These are phyloP conservation scores for Diadema setosum DNA, from an alignment of 35 echinoderm and acorn worm species.

Conservation along the genomic window DNA sequence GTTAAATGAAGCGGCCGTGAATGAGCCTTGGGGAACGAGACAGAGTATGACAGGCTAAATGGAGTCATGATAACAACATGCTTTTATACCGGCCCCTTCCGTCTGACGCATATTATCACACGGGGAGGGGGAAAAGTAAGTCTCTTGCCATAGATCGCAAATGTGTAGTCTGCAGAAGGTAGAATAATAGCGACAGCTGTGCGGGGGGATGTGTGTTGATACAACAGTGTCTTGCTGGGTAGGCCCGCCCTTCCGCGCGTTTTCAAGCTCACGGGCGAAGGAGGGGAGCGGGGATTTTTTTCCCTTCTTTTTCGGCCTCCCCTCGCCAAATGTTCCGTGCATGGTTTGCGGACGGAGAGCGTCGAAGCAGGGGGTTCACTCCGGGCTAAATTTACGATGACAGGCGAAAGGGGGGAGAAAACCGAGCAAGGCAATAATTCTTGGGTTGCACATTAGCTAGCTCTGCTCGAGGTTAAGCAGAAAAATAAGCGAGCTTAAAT, in stretches of 20 bases:
- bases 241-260: background rate
- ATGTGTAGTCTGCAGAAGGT: background rate
- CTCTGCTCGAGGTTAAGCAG: no score
- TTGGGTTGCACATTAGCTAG: background rate
- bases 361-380: background rate
- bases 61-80: background rate
- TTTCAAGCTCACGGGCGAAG: background rate
- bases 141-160: background rate
- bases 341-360: background rate
- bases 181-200: conserved; percentile 28
- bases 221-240: conserved; percentile 24
- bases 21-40: background rate
- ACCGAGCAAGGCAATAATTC: background rate
- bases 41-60: background rate
- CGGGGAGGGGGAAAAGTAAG: no score
- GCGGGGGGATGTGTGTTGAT: background rate
- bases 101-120: background rate
- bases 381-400: background rate
- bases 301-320: background rate
- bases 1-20: background rate
- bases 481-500: no score
- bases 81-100: background rate
- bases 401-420: background rate
- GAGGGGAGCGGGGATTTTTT: background rate
- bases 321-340: background rate